These are phyloP conservation scores for Saturnia pavonia DNA, from an alignment of 2,888 invertebrate genomes.

Conservation along the genomic window DNA sequence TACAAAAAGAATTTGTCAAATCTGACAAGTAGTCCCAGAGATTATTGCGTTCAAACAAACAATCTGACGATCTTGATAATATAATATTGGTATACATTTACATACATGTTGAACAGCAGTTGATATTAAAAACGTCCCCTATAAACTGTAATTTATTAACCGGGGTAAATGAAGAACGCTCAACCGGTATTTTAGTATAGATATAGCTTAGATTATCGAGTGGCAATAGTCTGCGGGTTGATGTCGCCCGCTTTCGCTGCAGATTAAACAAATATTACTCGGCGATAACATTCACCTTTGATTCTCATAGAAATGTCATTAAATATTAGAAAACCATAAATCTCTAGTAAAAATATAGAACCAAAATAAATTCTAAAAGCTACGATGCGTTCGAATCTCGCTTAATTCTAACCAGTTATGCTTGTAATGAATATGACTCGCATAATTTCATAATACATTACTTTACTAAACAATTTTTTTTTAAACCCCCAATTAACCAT, in stretches of 20 bases:
- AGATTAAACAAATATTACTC: slow-evolving; percentile 81
- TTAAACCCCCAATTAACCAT: too few species aligned
- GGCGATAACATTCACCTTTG: slow-evolving; percentile 41
- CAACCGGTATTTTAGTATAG: slow-evolving; percentile 43
- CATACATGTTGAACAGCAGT: background rate
- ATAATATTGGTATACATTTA: background rate
- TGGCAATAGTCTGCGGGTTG: slow-evolving; percentile 66
- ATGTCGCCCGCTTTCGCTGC: slow-evolving; percentile 58
- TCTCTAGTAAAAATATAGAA: background rate
- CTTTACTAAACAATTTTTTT: too few species aligned
- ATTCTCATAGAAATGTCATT: slow-evolving; percentile 41
- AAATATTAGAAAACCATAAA: background rate
- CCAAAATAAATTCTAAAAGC: background rate
- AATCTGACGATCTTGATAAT: too few species aligned
- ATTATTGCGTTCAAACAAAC: too few species aligned
- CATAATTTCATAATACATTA: too few species aligned
- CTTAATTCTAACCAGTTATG: too few species aligned
- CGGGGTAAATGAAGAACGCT: background rate
- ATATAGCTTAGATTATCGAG: slow-evolving; percentile 68
- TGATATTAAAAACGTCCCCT: background rate
- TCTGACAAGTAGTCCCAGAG: too few species aligned
- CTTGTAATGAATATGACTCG: too few species aligned
- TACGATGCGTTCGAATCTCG: too few species aligned
- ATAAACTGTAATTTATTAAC: slow-evolving; percentile 5
- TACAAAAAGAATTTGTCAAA: too few species aligned